phyloP scores from a whole-genome alignment of 1,140 invertebrate species.

The Halictus rubicundus region DNA sequence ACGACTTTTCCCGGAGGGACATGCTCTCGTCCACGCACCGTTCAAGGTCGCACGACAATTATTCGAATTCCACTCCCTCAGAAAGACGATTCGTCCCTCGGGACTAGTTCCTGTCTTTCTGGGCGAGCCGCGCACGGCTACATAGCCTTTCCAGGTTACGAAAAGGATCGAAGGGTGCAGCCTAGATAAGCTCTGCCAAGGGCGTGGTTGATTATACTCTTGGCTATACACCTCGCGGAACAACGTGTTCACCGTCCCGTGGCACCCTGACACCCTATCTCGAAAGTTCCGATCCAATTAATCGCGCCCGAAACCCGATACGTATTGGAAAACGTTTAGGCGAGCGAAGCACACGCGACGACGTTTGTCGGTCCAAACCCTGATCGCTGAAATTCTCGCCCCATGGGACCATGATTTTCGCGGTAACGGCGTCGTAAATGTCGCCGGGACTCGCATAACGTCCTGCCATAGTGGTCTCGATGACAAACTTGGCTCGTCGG shows the following conservation, averaged over 20 bases:
- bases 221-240: conserved; percentile 19
- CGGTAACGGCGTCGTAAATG: not conserved
- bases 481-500: too few species aligned
- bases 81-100: conserved; percentile 45
- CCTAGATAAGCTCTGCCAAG: conserved; percentile 58
- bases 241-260: conserved; percentile 39
- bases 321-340: conserved; percentile 38
- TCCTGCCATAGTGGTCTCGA: too few species aligned
- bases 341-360: too few species aligned
- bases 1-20: not conserved
- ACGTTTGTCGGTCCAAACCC: not conserved
- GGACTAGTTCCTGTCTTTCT: conserved; percentile 25
- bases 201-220: conserved; percentile 65
- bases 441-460: not conserved
- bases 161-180: conserved; percentile 61
- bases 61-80: conserved; percentile 34
- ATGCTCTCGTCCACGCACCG: too few species aligned
- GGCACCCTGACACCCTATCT: conserved; percentile 35
- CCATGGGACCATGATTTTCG: not conserved
- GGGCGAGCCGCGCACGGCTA: conserved; percentile 16
- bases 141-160: conserved; percentile 36
- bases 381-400: not conserved
- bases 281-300: conserved; percentile 53
- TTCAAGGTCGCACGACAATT: conserved; percentile 9
- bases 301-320: conserved; percentile 28